Evolutionary conservation across 2,113 vertebrate genomes (phyloP), one percentile per base, ranked within the genome.

Genomic region (Phrynocephalus versicolor): DNA sequence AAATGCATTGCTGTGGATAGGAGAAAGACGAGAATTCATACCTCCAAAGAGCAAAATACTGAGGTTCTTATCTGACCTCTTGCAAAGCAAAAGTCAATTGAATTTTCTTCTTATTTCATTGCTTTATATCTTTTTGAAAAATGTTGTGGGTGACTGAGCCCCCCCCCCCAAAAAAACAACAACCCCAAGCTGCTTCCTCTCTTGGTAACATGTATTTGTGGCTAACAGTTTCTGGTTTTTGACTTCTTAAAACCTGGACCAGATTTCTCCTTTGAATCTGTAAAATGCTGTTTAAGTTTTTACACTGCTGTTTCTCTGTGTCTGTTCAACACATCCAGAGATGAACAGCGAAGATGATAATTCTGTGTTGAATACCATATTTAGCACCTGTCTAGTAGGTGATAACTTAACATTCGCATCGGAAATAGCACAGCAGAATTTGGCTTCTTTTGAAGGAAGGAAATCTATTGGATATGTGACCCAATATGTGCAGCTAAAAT

Each of bases 381-480:
- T 86, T 86, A 86, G 76, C 84, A 81, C 84, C 57, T 81, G 69
- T 65, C 84, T 65, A 57, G 77, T 79, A 57, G 69, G 84, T 74
- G 77, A 81, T 74, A 86, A 74, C 77, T 27, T 58, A 72, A 62
- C 78, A 9, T 86, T 81, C 84, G 55, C 58, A 86, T 67, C 58
- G 41, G 69, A 86, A 86, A 86, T 64, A 64, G 41, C 21, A 51
- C 33, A 45, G 69, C 21, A 30, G 58, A 62, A 62, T 72, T 85
- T 64, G 69, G 67, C 67, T 37, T 3, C 8, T 10, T 45, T 21
- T 27, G 69, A 73, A 64, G 30, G 39, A 55, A 12, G 9, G 21
- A 35, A 70, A 64, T 30, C 70, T 73, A 35, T 35, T 64, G 39
- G 76, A 45, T 62, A 33, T 64, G 35, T 35, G 23, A 64, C 27